These are phyloP conservation scores for Cyrtonyx montezumae DNA, from an alignment of 2,113 vertebrate species.

Conservation along the genomic window DNA sequence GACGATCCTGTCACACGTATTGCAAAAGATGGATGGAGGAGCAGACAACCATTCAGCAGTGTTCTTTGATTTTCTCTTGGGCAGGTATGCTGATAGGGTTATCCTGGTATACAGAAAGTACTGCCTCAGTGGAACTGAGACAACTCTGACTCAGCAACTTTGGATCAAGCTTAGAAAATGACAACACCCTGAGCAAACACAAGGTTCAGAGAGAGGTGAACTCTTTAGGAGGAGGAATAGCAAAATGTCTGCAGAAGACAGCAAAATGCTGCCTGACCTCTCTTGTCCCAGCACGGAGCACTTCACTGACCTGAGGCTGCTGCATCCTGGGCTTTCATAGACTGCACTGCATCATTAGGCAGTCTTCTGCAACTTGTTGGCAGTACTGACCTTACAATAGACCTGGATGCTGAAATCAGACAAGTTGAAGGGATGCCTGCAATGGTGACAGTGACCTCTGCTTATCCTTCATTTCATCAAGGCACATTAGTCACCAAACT, in stretches of 20 bases:
- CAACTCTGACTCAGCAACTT: neutral
- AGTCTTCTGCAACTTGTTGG: neutral
- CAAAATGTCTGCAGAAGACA: neutral
- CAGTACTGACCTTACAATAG: neutral
- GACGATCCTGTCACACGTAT: neutral
- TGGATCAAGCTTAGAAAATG: neutral
- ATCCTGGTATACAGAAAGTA: neutral
- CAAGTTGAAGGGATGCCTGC: neutral
- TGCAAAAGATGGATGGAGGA: neutral
- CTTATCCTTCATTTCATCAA: neutral
- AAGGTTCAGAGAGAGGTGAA: neutral
- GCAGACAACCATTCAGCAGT: neutral
- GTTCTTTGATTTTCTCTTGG: neutral
- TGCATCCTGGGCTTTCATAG: neutral
- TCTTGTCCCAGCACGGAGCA: neutral
- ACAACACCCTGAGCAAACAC: neutral
- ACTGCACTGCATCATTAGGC: neutral
- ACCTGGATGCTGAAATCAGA: neutral
- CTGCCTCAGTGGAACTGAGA: neutral
- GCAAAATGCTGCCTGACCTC: neutral
- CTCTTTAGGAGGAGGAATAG: neutral
- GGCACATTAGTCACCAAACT: neutral
- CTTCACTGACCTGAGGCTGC: neutral
- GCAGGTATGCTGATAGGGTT: neutral
- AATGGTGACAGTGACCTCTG: rapidly evolving